Evolutionary conservation across 1,140 invertebrate species (phyloP).

Genomic region (Helicorthomorpha holstii): DNA sequence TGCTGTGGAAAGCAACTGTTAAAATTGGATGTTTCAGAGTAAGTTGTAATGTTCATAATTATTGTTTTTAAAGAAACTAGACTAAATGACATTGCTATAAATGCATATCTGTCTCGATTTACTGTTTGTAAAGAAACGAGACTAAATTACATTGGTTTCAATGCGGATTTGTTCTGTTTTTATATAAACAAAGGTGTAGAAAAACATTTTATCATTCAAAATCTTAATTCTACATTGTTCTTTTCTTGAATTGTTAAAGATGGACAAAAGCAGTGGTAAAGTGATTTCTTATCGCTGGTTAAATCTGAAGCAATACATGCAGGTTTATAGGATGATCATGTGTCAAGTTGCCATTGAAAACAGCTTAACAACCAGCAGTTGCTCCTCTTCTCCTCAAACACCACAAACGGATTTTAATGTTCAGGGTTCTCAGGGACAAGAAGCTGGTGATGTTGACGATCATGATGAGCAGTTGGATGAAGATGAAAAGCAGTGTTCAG

Average conservation of each 20-base stretch:
- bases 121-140: background rate
- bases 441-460: background rate
- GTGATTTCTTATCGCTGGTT: background rate
- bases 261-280: background rate
- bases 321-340: background rate
- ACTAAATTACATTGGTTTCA: background rate
- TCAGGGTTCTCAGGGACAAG: too few species aligned
- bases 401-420: background rate
- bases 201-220: background rate
- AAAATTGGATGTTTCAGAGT: constrained; percentile 45
- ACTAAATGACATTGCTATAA: too few species aligned
- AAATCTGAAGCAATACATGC: background rate
- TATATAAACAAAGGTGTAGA: background rate
- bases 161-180: background rate
- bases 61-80: background rate
- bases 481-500: too few species aligned
- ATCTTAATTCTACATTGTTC: background rate
- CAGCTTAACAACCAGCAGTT: background rate
- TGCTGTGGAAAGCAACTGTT: constrained; percentile 49
- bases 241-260: background rate
- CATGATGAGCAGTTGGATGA: background rate
- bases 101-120: background rate
- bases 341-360: background rate
- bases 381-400: background rate
- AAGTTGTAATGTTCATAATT: constrained; percentile 1